Evolutionary conservation across 2,797 vertebrate species (phyloP).

Genomic region (Heterohyrax brucei): DNA sequence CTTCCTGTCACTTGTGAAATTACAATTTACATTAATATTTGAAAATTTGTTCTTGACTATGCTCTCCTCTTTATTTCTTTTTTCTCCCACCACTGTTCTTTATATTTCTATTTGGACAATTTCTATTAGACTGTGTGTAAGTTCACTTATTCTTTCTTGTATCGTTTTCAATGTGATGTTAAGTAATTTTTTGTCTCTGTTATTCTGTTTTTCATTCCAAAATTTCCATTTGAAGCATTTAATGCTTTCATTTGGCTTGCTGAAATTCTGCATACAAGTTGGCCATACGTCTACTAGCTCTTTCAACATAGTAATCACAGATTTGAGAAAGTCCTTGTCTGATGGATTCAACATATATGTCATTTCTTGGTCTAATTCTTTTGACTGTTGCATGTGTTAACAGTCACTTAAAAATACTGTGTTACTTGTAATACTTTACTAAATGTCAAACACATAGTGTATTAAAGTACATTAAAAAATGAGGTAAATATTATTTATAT

Average conservation of each 20-base stretch:
- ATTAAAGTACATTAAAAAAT: neutral
- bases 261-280: neutral
- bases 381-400: neutral
- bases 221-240: neutral
- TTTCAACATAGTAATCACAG: neutral
- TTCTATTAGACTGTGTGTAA: neutral
- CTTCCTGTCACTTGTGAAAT: neutral
- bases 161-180: neutral
- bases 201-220: neutral
- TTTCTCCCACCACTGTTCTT: neutral
- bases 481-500: neutral
- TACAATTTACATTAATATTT: neutral
- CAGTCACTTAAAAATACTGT: neutral
- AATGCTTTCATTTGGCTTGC: neutral
- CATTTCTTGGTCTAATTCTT: neutral
- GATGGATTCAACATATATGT: neutral
- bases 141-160: neutral
- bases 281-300: neutral
- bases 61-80: neutral
- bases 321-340: neutral
- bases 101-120: neutral
- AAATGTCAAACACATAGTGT: neutral
- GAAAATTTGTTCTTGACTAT: neutral
- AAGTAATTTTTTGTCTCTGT: neutral
- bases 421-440: neutral